Percentiles rank a stretch among this genome's conserved stretches.
Conservation (phyloP, 2,888 invertebrate genomes). For the Andrena minutula region DNA sequence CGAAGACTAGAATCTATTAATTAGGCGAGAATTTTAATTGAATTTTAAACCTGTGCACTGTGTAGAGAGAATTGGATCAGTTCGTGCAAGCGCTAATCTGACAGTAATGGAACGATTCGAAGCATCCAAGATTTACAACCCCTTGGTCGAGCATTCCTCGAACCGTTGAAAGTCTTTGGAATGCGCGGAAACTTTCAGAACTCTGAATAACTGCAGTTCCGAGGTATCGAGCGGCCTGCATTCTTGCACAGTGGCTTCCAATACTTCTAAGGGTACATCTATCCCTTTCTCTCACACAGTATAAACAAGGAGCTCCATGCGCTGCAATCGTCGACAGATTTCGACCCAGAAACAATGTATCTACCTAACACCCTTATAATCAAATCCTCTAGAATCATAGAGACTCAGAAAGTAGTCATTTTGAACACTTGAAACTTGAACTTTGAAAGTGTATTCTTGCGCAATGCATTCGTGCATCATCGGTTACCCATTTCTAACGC, state of each 20-base stretch:
- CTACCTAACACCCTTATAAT: too few relatives aligned
- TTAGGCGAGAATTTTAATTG: conserved; percentile 15
- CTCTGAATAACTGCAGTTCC: conserved; percentile 43
- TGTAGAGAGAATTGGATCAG: not conserved
- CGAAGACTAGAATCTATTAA: not conserved
- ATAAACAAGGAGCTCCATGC: not conserved
- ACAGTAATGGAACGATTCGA: conserved; percentile 19
- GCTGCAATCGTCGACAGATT: not conserved
- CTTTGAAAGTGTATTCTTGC: too few relatives aligned
- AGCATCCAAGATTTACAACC: conserved; percentile 29
- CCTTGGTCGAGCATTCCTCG: conserved; percentile 40
- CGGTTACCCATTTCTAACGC: too few relatives aligned
- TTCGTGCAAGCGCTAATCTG: conserved; percentile 2
- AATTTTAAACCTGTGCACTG: not conserved
- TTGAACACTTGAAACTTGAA: too few relatives aligned
- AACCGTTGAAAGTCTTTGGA: conserved; percentile 37
- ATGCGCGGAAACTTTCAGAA: conserved; percentile 56
- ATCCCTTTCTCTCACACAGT: not conserved
- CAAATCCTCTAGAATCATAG: too few relatives aligned
- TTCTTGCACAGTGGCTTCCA: conserved; percentile 28
- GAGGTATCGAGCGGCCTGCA: conserved; percentile 53
- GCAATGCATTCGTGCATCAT: too few relatives aligned
- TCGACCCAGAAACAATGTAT: too few relatives aligned
- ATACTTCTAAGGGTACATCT: conserved; percentile 8
- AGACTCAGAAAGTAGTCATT: too few relatives aligned